Evolutionary conservation across 2,888 invertebrate genomes (phyloP).

Genomic region (Salticus scenicus): DNA sequence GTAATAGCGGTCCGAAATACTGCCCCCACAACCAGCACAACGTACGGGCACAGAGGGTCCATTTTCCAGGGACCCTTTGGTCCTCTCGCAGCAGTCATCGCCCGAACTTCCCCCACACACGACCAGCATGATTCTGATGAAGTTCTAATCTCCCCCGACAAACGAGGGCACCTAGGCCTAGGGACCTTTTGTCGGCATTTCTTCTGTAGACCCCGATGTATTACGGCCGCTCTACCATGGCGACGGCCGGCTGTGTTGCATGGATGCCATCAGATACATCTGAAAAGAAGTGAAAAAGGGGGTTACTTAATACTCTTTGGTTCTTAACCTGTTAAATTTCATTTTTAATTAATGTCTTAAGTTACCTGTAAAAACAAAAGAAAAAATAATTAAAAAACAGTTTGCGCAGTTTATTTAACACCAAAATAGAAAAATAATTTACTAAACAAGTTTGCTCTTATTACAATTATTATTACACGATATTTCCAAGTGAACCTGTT

Average conservation of each 20-base stretch:
- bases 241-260: neutral
- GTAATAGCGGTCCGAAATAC: slow-evolving; percentile 92
- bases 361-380: too few species aligned
- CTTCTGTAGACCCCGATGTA: neutral
- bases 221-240: neutral
- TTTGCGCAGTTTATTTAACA: too few species aligned
- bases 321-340: too few species aligned
- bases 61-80: neutral
- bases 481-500: too few species aligned
- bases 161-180: neutral
- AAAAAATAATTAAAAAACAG: too few species aligned
- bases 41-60: slow-evolving; percentile 8
- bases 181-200: neutral
- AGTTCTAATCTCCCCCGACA: neutral
- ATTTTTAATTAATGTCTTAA: too few species aligned
- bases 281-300: neutral
- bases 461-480: too few species aligned
- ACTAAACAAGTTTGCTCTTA: too few species aligned
- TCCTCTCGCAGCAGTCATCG: slow-evolving; percentile 1
- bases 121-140: slow-evolving; percentile 27
- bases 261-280: neutral
- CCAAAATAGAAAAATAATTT: too few species aligned
- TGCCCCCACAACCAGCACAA: slow-evolving; percentile 91
- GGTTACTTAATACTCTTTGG: too few species aligned
- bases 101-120: slow-evolving; percentile 31